Conservation (phyloP, 2,888 invertebrate genomes). For the Cheiracanthium punctorium region DNA sequence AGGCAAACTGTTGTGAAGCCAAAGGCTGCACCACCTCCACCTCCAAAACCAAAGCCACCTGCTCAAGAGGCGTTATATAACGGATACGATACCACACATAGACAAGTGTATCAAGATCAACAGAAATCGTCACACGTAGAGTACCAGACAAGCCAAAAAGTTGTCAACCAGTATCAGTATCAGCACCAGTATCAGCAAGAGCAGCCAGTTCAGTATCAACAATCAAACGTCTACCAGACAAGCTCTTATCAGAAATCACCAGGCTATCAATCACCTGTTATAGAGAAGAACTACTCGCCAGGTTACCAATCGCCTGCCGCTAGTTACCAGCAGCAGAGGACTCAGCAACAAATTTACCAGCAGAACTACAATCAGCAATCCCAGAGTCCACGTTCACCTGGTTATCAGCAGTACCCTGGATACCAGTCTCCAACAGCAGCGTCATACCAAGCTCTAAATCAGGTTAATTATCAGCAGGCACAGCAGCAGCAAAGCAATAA, state of each 20-base stretch:
- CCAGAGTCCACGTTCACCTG: not conserved
- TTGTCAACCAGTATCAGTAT: constrained; percentile 35
- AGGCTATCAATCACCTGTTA: constrained; percentile 45
- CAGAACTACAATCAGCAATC: constrained; percentile 19
- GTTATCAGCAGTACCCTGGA: constrained; percentile 18
- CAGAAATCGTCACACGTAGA: constrained; percentile 35
- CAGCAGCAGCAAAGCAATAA: not conserved
- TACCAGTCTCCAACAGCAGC: constrained; percentile 23
- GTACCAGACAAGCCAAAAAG: constrained; percentile 53
- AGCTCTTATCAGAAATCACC: constrained; percentile 30
- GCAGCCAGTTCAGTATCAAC: constrained; percentile 42
- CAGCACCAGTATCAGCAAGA: constrained; percentile 60
- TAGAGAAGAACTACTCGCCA: not conserved
- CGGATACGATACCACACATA: constrained; percentile 41
- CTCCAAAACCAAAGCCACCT: constrained; percentile 60
- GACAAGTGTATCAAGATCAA: constrained; percentile 25
- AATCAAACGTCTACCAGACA: constrained; percentile 36
- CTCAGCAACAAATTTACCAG: constrained; percentile 14
- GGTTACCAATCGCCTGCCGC: constrained; percentile 17
- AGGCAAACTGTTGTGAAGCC: constrained; percentile 26
- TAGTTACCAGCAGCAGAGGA: not conserved
- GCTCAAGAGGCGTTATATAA: constrained; percentile 24
- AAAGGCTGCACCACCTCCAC: constrained; percentile 54
- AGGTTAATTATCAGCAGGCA: constrained; percentile 29
- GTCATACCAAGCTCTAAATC: constrained; percentile 37